Evolutionary conservation across 2,888 invertebrate species (phyloP), one percentile per base, ranked within the genome.

Genomic region (Amiota minor): DNA sequence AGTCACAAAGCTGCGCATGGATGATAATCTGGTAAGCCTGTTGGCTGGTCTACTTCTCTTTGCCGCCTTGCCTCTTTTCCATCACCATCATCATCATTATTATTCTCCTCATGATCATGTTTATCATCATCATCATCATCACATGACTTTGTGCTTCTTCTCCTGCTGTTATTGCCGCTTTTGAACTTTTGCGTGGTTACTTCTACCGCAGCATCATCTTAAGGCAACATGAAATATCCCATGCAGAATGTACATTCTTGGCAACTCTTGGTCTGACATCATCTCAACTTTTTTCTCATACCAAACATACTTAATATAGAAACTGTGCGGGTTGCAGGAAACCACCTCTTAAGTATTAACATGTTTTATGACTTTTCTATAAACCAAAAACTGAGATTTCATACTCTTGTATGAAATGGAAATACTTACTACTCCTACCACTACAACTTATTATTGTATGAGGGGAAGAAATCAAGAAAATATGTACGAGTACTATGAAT

Each of bases 341-440:
- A 47, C 16, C 35, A 59, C 59, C 2, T 59, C 20, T 12, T 12
- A 47, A 2, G 47, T 16, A 64, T 64, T 64, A 64, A 65, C 72
- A 72, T 55, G 55, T 72, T 72, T 72, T 67, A 72, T 72, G 72
- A 55, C 55, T 72, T 72, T 72, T 65, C 67, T 65, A 72, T 72
- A 65, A 53, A 47, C 62, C 50, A 11, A 35, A 23, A 46, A 47
- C 64, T 16, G 72, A 45, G 65, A 65, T 72, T 72, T 71, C 53
- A 45, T 59, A 53, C 53, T n/a, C 59, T 9, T 20, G 59, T 18
- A 10, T 59, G 10, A 59, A 11, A 18, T 59, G 59, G 35, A 35
- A 35, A 35, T 35, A 35, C 35, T 35, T 35, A 35, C 6, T 35
- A 35, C 35, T 35, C 2, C 23, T 23, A 23, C 23, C 1, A 23